Evolutionary conservation across 2,888 invertebrate genomes (phyloP).

Genomic region (Escarpia spicata): DNA sequence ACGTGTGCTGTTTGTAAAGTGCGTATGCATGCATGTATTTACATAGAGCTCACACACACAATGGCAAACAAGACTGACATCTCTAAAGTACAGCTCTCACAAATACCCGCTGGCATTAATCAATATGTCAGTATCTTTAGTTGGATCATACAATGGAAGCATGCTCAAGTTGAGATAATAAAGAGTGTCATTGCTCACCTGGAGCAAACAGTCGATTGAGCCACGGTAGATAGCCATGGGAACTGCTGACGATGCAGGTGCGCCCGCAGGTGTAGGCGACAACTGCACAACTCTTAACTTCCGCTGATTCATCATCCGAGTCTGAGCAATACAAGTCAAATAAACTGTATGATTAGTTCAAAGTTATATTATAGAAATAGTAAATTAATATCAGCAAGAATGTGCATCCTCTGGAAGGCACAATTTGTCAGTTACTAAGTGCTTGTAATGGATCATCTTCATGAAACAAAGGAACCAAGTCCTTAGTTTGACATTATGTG

Average conservation of each 20-base stretch:
- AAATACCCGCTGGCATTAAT: not conserved
- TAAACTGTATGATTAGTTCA: no score
- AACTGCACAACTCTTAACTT: conserved; percentile 66
- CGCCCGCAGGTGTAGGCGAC: conserved; percentile 40
- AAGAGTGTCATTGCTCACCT: conserved; percentile 67
- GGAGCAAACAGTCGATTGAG: conserved; percentile 83
- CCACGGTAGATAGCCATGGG: conserved; percentile 76
- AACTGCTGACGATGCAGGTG: conserved; percentile 24
- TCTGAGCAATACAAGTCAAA: conserved; percentile 71
- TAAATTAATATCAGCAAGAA: not conserved
- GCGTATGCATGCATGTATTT: no score
- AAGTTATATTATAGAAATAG: no score
- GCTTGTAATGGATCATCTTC: no score
- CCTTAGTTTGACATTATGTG: no score
- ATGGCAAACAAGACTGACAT: no score
- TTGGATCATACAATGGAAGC: not conserved
- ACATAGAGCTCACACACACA: no score
- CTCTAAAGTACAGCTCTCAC: no score
- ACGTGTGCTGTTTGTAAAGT: no score
- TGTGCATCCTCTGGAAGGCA: no score
- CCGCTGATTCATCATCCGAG: conserved; percentile 92
- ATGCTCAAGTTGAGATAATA: not conserved
- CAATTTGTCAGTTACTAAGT: no score
- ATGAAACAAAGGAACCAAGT: no score
- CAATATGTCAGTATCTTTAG: conserved; percentile 41